phyloP scores from a whole-genome alignment of 2,797 vertebrate genomes.

The Lagocephalus sceleratus region DNA sequence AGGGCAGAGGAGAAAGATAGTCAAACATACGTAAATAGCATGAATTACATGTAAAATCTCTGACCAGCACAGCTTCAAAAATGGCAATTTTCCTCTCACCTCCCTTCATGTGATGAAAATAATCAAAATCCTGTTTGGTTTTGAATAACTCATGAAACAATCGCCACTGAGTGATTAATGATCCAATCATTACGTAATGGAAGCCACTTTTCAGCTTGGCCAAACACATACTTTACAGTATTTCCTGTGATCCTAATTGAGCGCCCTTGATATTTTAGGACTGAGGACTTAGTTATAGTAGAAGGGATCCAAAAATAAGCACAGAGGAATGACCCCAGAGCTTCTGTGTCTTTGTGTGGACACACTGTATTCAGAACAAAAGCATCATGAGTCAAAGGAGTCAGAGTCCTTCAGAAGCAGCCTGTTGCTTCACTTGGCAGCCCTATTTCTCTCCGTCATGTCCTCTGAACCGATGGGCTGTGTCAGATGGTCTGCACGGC shows the following conservation, averaged over 20 bases:
- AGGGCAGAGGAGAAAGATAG: too few relatives aligned
- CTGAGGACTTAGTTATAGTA: constrained; percentile 44
- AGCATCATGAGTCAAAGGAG: constrained; percentile 48
- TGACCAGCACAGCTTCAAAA: too few relatives aligned
- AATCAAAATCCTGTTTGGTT: constrained; percentile 20
- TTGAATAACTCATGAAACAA: constrained; percentile 29
- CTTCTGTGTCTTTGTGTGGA: constrained; percentile 17
- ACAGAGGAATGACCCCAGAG: constrained; percentile 42
- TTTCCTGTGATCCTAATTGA: constrained; percentile 41
- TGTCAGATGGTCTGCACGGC: too few relatives aligned
- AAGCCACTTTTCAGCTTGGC: constrained; percentile 17
- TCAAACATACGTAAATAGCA: too few relatives aligned
- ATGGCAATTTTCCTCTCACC: too few relatives aligned
- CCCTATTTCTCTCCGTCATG: constrained; percentile 7
- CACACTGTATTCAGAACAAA: constrained; percentile 17
- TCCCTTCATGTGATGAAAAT: constrained; percentile 6
- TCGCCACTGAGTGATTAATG: constrained; percentile 49
- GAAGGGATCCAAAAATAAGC: constrained; percentile 64
- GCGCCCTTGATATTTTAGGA: constrained; percentile 44
- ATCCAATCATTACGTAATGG: constrained; percentile 38
- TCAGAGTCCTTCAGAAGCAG: constrained; percentile 53
- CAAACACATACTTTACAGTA: constrained; percentile 23
- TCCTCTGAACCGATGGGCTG: too few relatives aligned
- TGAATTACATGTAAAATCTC: constrained; percentile 3
- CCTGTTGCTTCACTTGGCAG: constrained; percentile 45